phyloP scores from a whole-genome alignment of 2,797 vertebrate species.

The Simalia tracyae region DNA sequence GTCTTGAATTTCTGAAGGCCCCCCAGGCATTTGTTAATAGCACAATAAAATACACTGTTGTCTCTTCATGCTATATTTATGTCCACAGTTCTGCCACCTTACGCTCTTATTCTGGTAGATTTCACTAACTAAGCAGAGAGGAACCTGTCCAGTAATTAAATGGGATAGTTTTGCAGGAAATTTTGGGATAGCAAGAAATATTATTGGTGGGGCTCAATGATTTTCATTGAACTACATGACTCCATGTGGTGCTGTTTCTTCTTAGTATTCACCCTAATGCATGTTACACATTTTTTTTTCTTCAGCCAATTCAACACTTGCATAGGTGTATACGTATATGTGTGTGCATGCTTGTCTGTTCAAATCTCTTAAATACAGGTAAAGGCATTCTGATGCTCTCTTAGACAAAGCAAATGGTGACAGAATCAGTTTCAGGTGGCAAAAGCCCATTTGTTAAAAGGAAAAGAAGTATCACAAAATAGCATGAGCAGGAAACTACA shows the following conservation, averaged over 20 bases:
- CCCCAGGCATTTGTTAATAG: constrained; percentile 74
- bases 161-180: constrained; percentile 51
- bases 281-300: background rate
- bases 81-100: constrained; percentile 60
- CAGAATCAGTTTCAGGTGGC: background rate
- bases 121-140: constrained; percentile 57
- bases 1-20: constrained; percentile 71
- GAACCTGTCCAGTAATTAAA: constrained; percentile 55
- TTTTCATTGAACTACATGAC: background rate
- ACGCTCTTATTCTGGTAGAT: constrained; percentile 55
- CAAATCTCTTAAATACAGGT: background rate
- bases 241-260: constrained; percentile 31
- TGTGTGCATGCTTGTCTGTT: background rate
- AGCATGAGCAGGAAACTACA: background rate
- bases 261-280: background rate
- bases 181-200: constrained; percentile 33
- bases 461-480: background rate
- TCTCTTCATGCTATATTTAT: constrained; percentile 76
- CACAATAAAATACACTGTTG: constrained; percentile 74
- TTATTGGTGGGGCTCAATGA: constrained; percentile 6
- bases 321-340: no score
- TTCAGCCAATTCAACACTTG: background rate
- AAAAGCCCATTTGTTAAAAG: background rate
- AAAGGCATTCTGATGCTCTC: background rate
- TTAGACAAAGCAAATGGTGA: background rate